phyloP scores from a whole-genome alignment of 2,113 vertebrate species.

The Salvator merianae region DNA sequence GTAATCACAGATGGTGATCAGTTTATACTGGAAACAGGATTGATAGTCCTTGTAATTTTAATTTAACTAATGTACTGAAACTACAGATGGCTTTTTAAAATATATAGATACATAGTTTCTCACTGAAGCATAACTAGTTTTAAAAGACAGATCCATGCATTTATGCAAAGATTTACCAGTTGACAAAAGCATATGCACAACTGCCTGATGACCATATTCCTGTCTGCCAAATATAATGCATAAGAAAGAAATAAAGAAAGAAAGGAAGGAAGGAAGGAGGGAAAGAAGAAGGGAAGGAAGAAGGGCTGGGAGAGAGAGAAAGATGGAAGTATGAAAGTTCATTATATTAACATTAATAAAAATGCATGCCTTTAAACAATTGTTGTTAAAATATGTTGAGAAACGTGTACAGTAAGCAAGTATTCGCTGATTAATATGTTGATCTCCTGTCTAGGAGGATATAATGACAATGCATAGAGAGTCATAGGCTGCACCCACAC shows the following conservation, averaged over 20 bases:
- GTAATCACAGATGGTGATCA: not conserved
- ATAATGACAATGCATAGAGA: no score
- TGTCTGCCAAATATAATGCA: not conserved
- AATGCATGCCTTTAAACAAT: not conserved
- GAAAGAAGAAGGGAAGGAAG: not conserved
- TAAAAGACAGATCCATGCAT: not conserved
- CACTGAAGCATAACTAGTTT: not conserved
- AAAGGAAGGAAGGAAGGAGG: not conserved
- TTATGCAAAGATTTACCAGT: not conserved
- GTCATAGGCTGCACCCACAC: no score
- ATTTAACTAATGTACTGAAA: slow-evolving; percentile 17
- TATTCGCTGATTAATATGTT: no score
- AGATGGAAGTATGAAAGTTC: not conserved
- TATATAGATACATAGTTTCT: not conserved
- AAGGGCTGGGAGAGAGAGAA: not conserved
- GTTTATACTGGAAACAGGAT: not conserved
- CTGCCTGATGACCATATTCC: not conserved
- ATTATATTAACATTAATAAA: not conserved
- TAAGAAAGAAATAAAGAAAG: not conserved
- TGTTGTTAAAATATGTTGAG: no score
- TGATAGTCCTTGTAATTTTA: slow-evolving; percentile 26
- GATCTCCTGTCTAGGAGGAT: no score
- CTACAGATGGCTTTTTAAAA: not conserved
- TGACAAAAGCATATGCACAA: not conserved
- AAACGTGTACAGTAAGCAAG: no score